Base-by-base conservation (phyloP, 2,113 vertebrate genomes). In the Lepidothrix coronata region DNA sequence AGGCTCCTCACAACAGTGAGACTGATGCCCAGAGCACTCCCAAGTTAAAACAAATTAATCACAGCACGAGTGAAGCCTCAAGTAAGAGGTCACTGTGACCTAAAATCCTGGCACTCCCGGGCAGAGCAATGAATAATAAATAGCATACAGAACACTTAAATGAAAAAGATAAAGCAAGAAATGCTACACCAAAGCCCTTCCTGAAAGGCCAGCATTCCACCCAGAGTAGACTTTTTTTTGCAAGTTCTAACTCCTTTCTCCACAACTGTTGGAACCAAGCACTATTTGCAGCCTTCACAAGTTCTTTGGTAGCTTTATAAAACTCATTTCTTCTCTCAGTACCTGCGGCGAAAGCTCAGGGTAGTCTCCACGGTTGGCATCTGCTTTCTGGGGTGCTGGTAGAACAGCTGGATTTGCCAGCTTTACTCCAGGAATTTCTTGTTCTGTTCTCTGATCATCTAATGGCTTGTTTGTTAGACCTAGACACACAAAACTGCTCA, bases 311-410 rank as follows among this genome's bases (percentile, higher is more conserved):
- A 68, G 41, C 1, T 4, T 67, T 81, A 44, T 14, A 80, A 57
- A 72, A 49, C 10, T 28, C 4, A 48, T 41, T 80, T 86, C n/a
- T 86, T 71, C 88, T 72, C 41, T 6, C 30, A 49, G 68, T 97
- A 99, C 99, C 98, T 99, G 98, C 4, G 97, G 95, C 6, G 94
- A 93, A 25, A 91, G 65, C 39, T 98, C 97, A 22, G 94, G 95
- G 65, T 94, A 67, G 28, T 91, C 78, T 55, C 90, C 88, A 23
- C 17, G 95, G 16, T 22, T 55, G 39, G 31, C 68, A 39, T 70
- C 91, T 81, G 97, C 96, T 93, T 98, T 97, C 91, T 85, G 93
- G 22, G 97, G 98, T 61, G 98, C 98, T 6, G 98, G 98, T 4
- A 98, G n/a, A 70, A 98, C 97, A 3, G 92, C 99, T 14, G 98